Base-by-base conservation (phyloP, 2,797 vertebrate species). In the Rallus crepitans region DNA sequence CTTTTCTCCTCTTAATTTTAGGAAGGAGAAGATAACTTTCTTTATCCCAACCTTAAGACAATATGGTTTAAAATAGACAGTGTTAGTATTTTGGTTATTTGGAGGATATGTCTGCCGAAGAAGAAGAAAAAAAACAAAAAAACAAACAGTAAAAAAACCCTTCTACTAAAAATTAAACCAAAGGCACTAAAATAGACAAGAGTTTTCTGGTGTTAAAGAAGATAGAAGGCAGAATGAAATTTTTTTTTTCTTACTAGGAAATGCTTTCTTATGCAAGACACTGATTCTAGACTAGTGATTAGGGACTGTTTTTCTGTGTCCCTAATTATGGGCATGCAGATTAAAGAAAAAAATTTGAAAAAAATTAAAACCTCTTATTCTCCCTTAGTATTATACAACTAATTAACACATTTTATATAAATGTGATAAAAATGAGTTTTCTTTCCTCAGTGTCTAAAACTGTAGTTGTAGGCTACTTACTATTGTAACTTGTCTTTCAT, bases 191-290 rank as follows among this genome's bases (percentile, higher is more conserved):
- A 83, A 30, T 13, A 77, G 6, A 11, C 7, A 75, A 30, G 1
- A 1, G 1, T 35, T 76, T 3, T 24, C 6, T 4, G 1, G 1
- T 65, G 18, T 9, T 53, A 81, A 47, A 71, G 8, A 59, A 64
- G 20, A 59, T 10, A 73, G 64, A 79, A 90, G 31, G 56, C 2
- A 65, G 28, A 52, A 68, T 53, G 8, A 30, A 35, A 35, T 35
- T 35, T 35, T 9, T 45, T 82, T 84, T n/a, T 75, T 83, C 2
- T 35, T 68, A 42, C 5, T 5, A 1, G 9, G 15, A 60, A 50
- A 64, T 81, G 82, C 3, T 76, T 82, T 70, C 33, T 80, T 28
- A 50, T 21, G 28, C 27, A 78, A 52, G 47, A 16, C 6, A 19
- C 31, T 70, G 55, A 7, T 45, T 2, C 18, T 52, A 11, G 27